Base-by-base conservation (phyloP, 2,797 vertebrate species). In the Pangasius krempfi region DNA sequence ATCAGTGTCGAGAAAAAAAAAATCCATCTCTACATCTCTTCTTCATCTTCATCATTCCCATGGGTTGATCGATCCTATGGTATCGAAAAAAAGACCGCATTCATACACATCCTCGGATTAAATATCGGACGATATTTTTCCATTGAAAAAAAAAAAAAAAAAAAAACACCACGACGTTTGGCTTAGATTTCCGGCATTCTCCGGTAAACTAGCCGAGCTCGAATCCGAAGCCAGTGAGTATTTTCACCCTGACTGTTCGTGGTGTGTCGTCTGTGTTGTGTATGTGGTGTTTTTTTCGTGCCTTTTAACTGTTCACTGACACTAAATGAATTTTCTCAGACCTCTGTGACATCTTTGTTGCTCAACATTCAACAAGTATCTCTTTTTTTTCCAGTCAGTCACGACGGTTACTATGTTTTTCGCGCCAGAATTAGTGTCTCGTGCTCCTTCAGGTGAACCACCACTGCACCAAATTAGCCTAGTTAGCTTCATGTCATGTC, bases 191-290 rank as follows among this genome's bases (percentile, higher is more conserved):
- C 86, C 90, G 92, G 89, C 92, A 95, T 91, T 90, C 44, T 16
- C 44, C 76, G 76, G 76, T 79, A 80, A 95, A 88, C 92, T 92
- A 95, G 92, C 93, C 94, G 92, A 95, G 78, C 94, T 95, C 91
- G 94, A 94, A 93, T 93, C 94, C 90, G 92, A 93, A 92, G 88
- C 94, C 93, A 95, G 96, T 96, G 95, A 96, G 96, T 96, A 96
- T 94, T 62, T 75, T 50, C 58, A 27, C 80, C 64, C 44, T 81
- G 91, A 93, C 92, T 94, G 93, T 92, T 50, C 93, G 94, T 94
- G 91, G 37, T 91, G 79, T 88, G 44, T 60, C 58, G 86, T 87
- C 64, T 82, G 85, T 92, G 68, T 80, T 90, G 90, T 89, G 89
- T 94, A 89, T 87, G 93, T 5, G 22, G n/a, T 44, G 64, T 14